A percentile compares a stretch with the other conserved stretches of the same genome.
phyloP scores from a whole-genome alignment of 2,113 vertebrate species.

The Dipodomys ordii region DNA sequence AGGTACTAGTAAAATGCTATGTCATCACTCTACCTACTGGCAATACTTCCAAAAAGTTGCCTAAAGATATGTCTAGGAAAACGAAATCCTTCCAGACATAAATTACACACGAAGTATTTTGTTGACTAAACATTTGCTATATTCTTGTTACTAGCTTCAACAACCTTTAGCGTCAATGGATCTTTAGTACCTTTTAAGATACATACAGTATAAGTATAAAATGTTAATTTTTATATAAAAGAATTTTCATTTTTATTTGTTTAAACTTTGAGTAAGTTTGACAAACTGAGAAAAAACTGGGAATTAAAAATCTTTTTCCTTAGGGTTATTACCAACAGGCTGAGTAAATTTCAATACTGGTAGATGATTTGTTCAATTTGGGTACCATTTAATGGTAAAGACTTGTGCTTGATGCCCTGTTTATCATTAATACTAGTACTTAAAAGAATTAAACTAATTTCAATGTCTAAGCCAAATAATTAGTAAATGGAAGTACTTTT shows the following conservation, averaged over 20 bases:
- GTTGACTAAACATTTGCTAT: not conserved
- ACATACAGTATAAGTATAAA: not conserved
- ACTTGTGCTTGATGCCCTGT: not conserved
- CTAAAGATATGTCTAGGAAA: not conserved
- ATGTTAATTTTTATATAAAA: conserved; percentile 20
- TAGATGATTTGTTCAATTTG: not conserved
- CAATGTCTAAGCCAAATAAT: conserved; percentile 2
- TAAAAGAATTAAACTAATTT: conserved; percentile 18
- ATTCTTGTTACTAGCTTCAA: not conserved
- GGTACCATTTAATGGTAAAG: not conserved
- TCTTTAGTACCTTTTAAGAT: not conserved
- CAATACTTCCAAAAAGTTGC: not conserved
- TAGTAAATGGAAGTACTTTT: not conserved
- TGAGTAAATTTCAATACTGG: not conserved
- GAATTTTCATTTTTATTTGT: not conserved
- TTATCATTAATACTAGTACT: not conserved
- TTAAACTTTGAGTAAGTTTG: not conserved
- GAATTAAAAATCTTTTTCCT: not conserved
- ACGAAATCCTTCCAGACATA: not conserved
- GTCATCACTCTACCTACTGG: not conserved
- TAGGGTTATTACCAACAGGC: not conserved
- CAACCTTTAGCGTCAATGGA: conserved; percentile 1
- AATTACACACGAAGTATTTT: not conserved
- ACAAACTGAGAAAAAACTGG: not conserved
- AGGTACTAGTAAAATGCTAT: not conserved